Conservation (phyloP, 2,113 vertebrate species). For the Phodopus roborovskii region DNA sequence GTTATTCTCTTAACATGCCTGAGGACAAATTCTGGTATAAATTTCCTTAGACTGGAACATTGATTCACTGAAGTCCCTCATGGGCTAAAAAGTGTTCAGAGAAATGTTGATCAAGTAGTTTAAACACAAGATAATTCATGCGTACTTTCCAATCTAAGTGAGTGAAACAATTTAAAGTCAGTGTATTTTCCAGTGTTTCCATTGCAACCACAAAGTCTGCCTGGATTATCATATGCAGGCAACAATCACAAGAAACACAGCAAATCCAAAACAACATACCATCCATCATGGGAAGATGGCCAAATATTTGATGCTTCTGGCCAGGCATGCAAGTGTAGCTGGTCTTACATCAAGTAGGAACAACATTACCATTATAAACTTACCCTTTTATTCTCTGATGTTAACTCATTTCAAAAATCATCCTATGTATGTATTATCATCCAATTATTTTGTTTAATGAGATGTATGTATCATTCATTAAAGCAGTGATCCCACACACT, state of each 20-base stretch:
- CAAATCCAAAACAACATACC: neutral
- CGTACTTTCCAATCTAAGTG: neutral
- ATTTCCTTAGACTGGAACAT: slow-evolving; percentile 11
- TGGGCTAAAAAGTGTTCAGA: neutral
- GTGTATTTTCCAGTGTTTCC: neutral
- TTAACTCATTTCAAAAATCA: slow-evolving; percentile 2
- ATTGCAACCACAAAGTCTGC: neutral
- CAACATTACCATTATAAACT: neutral
- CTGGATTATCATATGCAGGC: neutral
- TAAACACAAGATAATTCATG: slow-evolving; percentile 4
- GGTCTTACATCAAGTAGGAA: neutral
- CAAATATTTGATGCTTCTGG: neutral
- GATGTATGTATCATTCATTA: neutral
- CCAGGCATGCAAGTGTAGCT: neutral
- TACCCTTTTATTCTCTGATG: slow-evolving; percentile 25
- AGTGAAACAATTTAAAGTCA: neutral
- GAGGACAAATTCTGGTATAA: neutral
- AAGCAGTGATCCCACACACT: neutral
- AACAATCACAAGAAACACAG: neutral
- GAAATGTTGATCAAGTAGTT: slow-evolving; percentile 9
- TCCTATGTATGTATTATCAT: neutral
- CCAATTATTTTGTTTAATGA: slow-evolving; percentile 5
- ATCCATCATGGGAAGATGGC: too few species aligned
- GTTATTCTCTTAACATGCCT: neutral
- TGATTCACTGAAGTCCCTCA: slow-evolving; percentile 21